Conservation (phyloP, 2,113 vertebrate species). For the Morone saxatilis region DNA sequence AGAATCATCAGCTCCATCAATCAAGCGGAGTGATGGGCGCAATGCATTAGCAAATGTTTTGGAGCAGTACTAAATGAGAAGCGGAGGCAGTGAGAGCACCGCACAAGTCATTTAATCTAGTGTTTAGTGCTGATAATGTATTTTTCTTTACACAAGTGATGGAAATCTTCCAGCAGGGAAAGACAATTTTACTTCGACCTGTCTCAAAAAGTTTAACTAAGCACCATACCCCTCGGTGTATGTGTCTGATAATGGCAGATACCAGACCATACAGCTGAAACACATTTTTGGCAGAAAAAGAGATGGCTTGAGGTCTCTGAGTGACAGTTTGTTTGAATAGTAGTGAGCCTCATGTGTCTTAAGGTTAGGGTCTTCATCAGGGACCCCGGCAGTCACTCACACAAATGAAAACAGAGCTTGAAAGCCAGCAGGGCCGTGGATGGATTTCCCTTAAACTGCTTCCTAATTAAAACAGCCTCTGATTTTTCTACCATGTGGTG, state of each 20-base stretch:
- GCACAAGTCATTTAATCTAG: constrained; percentile 32
- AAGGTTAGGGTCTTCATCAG: constrained; percentile 38
- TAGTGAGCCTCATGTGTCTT: constrained; percentile 15
- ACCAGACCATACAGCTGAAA: not conserved
- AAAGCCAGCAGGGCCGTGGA: constrained; percentile 24
- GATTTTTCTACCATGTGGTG: constrained; percentile 69
- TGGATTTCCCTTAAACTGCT: constrained; percentile 55
- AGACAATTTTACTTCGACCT: not conserved
- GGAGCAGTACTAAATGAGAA: constrained; percentile 37
- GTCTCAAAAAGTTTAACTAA: not conserved
- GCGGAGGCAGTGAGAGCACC: not conserved
- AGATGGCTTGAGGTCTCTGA: constrained; percentile 33
- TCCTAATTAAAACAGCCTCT: constrained; percentile 74
- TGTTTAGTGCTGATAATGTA: constrained; percentile 47
- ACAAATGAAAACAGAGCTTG: constrained; percentile 59
- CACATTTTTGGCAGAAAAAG: not conserved
- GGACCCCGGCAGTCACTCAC: constrained; percentile 56
- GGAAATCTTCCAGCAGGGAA: constrained; percentile 25
- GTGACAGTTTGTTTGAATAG: constrained; percentile 61
- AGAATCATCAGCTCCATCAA: constrained; percentile 56
- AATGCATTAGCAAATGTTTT: constrained; percentile 56
- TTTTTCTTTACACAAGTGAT: constrained; percentile 44
- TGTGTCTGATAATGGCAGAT: constrained; percentile 28
- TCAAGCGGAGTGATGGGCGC: constrained; percentile 54
- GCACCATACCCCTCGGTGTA: not conserved